Base-by-base conservation (phyloP, 2,797 vertebrate species). In the Premnoplex brunnescens region DNA sequence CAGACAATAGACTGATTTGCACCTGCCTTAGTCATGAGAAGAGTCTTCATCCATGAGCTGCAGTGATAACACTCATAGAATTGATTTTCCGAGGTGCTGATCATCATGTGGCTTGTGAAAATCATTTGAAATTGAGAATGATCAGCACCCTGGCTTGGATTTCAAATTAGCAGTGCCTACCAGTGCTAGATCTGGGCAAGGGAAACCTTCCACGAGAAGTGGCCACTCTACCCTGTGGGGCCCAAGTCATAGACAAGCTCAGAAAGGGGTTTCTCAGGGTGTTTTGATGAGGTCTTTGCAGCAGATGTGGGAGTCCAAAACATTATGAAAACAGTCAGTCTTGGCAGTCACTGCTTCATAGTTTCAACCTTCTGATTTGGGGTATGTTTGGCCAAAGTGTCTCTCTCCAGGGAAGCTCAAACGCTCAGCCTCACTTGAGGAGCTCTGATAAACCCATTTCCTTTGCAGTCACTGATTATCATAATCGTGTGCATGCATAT, bases 201-300 rank as follows among this genome's bases (percentile, higher is more conserved):
- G 59, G 43, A 91, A 83, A 22, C 41, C 82, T 79, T 85, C 36
- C 21, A 5, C 34, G 58, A 48, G 39, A 59, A 52, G 8, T 2
- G 12, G 28, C 64, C 71, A 1, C 59, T 1, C 8, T 22, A 21
- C 14, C 23, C 34, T 10, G 37, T 0, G 0, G 7, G 74, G 37
- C 20, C 24, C 7, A 27, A 81, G 54, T 26, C 44, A 27, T 7
- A 32, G 48, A 8, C 20, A 27, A 58, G 34, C 67, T 55, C 60
- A 58, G 37, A 55, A 43, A 56, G 28, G 6, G 19, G 10, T 44
- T 87, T 78, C 27, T 91, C 24, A 13, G 37, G 17, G 32, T 55
- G 26, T 43, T 68, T 44, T 34, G 3, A 7, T 51, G 44, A 52
- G 52, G 5, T 44, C 59, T 74, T 55, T 68, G 41, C 14, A 74